phyloP scores from a whole-genome alignment of 2,888 invertebrate genomes.

The Creontiades dilutus region DNA sequence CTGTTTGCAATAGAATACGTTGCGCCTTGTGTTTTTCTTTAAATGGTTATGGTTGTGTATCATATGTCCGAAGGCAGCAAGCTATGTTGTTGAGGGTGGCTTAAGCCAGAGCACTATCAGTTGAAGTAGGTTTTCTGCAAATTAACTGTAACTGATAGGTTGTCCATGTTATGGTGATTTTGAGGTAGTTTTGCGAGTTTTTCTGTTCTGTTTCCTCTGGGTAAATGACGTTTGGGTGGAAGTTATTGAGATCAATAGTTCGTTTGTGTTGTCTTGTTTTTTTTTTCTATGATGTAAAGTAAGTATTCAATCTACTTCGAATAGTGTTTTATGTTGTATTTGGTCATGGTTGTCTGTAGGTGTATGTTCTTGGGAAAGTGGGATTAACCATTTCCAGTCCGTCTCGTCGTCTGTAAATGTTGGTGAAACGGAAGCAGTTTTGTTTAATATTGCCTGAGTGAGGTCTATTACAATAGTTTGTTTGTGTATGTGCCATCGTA shows the following conservation, averaged over 20 bases:
- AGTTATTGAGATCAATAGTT: background rate
- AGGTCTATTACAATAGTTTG: no score
- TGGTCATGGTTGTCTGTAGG: no score
- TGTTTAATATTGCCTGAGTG: no score
- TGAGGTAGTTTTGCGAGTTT: background rate
- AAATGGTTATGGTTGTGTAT: background rate
- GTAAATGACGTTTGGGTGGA: background rate
- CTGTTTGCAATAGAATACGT: background rate
- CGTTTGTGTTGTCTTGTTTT: background rate
- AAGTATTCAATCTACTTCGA: no score
- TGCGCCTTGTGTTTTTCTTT: background rate
- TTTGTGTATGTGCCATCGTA: no score
- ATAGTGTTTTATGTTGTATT: no score
- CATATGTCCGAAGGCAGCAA: background rate
- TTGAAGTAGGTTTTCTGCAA: background rate
- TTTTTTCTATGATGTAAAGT: no score
- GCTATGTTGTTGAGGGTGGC: conserved; percentile 11
- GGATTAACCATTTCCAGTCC: no score
- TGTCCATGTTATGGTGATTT: background rate
- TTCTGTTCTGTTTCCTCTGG: background rate
- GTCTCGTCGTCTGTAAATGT: no score
- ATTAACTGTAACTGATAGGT: background rate
- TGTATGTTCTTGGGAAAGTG: no score
- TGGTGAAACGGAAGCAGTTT: no score
- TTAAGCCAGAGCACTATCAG: background rate